Base-by-base conservation (phyloP, 2,113 vertebrate species). In the Neoarius graeffei region DNA sequence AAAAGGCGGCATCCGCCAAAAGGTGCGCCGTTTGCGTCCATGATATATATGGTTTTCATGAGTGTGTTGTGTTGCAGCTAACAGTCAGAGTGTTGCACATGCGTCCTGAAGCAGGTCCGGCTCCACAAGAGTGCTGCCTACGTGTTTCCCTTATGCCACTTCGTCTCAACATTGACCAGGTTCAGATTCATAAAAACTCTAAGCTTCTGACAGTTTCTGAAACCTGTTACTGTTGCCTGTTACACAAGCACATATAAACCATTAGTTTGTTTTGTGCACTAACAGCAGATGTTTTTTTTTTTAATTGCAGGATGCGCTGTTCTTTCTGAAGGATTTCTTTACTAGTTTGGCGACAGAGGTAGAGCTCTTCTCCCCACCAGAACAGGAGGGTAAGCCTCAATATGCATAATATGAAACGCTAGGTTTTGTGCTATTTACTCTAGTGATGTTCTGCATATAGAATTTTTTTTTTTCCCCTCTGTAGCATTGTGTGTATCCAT, bases 261-360 rank as follows among this genome's bases (percentile, higher is more conserved):
- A 10, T 59, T 15, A 20, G 14, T 48, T 25, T 60, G 15, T 80
- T 80, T 80, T 80, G 52, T 80, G 25, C 15, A 50, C 11, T n/a
- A 48, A 62, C 60, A 60, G 57, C 17, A 82, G 14, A 81, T 19
- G 79, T 79, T 17, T 27, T 11, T 42, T 91, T 89, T 88, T 13
- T 81, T 67, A 17, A 76, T 0, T 86, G 42, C 86, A 99, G 98
- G 98, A 99, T 93, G 98, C 98, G 30, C 94, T 99, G 91, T 99
- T 99, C 94, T 99, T 99, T 95, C 91, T 99, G 92, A 99, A 99
- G 92, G 97, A 99, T 90, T 99, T 99, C 94, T 99, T 99, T 88
- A 95, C 96, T 56, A 98, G 97, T 93, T 96, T 99, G 73, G 96
- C 98, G 86, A 90, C 97, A 87, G 98, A 99, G 92, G 97, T 99